Conservation (phyloP, 2,797 vertebrate genomes). For the Stomatorhinus walkeri region DNA sequence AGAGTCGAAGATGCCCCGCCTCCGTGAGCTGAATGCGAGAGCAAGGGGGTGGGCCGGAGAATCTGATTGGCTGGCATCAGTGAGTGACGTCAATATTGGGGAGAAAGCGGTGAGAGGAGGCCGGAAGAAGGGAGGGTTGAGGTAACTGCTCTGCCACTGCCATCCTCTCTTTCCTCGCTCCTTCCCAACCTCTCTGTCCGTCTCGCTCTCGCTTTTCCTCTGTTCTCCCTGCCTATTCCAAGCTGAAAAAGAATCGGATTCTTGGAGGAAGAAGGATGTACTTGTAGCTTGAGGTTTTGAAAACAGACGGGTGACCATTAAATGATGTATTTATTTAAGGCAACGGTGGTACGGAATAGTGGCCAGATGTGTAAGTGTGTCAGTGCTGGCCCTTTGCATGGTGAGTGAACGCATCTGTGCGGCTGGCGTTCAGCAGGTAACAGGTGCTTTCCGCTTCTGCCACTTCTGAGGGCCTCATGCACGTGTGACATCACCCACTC, state of each 20-base stretch:
- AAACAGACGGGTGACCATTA: not conserved
- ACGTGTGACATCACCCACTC: slow-evolving; percentile 30
- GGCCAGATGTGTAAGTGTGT: not conserved
- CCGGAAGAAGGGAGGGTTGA: not conserved
- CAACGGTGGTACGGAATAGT: not conserved
- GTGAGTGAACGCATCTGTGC: not conserved
- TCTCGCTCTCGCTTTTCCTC: slow-evolving; percentile 15
- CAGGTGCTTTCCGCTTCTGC: slow-evolving; percentile 10
- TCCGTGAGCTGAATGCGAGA: slow-evolving; percentile 44
- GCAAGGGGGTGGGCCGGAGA: slow-evolving; percentile 37
- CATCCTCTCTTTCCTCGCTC: slow-evolving; percentile 29
- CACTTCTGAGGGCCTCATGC: not conserved
- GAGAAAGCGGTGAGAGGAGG: slow-evolving; percentile 48
- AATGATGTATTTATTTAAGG: not conserved
- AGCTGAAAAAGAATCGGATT: slow-evolving; percentile 16
- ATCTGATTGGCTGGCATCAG: slow-evolving; percentile 49
- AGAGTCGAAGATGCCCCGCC: slow-evolving; percentile 31
- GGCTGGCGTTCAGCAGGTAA: not conserved
- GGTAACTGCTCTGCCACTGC: slow-evolving; percentile 41
- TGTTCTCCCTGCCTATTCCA: not conserved
- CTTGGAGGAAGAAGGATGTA: not conserved
- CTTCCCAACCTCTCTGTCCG: not conserved
- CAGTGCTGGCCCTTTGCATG: not conserved
- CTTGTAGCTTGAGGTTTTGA: not conserved
- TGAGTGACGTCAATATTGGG: slow-evolving; percentile 52